A percentile compares a stretch with the other conserved stretches of the same genome.
Evolutionary conservation across 2,113 vertebrate species (phyloP).

Genomic region (Salminus brasiliensis): DNA sequence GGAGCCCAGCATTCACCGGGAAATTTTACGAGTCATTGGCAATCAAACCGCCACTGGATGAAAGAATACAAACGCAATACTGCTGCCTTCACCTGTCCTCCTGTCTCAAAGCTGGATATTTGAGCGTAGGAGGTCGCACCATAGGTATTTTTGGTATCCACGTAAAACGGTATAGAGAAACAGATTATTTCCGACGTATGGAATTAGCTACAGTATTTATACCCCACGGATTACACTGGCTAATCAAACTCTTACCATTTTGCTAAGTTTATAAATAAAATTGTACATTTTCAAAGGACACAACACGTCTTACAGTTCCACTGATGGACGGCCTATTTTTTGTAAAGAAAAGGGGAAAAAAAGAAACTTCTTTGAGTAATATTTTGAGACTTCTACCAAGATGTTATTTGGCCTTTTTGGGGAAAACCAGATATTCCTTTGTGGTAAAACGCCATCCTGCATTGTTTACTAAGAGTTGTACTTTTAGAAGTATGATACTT

Average conservation of each 20-base stretch:
- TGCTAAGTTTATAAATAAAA: constrained; percentile 57
- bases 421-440: constrained; percentile 43
- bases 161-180: constrained; percentile 38
- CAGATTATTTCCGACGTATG: constrained; percentile 26
- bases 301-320: constrained; percentile 44
- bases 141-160: constrained; percentile 37
- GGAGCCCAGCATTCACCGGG: constrained; percentile 84
- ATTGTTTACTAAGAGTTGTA: constrained; percentile 63
- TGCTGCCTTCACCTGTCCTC: constrained; percentile 70
- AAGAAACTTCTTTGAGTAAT: constrained; percentile 44
- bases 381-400: constrained; percentile 51
- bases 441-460: constrained; percentile 47
- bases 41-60: constrained; percentile 91
- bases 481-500: constrained; percentile 57
- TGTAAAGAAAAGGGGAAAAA: constrained; percentile 42
- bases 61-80: constrained; percentile 68
- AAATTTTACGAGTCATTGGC: constrained; percentile 90
- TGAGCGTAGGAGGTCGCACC: constrained; percentile 68
- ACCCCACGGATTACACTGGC: constrained; percentile 43
- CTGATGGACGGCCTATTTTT: constrained; percentile 49
- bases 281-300: constrained; percentile 51
- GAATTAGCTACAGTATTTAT: constrained; percentile 50
- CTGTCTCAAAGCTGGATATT: constrained; percentile 87
- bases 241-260: constrained; percentile 45
- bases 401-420: constrained; percentile 44